Conservation (phyloP, 37 sponge, comb jelly and placozoan genomes). For the Haliclona indistincta region DNA sequence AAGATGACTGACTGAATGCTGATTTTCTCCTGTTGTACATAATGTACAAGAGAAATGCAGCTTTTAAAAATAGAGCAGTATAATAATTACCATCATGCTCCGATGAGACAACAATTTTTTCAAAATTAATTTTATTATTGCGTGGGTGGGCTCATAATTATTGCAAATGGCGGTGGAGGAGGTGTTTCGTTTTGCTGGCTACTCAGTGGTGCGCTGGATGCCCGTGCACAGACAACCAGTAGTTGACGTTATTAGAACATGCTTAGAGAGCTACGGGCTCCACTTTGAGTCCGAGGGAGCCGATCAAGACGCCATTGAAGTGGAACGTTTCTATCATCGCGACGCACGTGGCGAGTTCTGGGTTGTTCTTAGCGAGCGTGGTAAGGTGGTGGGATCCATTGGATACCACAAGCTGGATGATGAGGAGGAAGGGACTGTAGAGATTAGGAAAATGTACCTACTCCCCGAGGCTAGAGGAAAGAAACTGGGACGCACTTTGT, state of each 20-base stretch:
- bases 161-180: no score
- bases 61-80: no score
- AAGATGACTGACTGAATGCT: no score
- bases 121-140: no score
- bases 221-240: constrained; percentile 34
- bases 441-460: constrained; percentile 67
- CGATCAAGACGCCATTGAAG: constrained; percentile 35
- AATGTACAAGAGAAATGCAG: no score
- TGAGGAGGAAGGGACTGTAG: constrained; percentile 20
- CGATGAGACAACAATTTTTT: no score
- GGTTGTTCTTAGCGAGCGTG: constrained; percentile 29
- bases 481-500: constrained; percentile 39
- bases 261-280: constrained; percentile 49
- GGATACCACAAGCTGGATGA: constrained; percentile 28
- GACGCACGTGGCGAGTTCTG: constrained; percentile 49
- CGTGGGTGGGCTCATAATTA: no score
- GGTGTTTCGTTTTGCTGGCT: constrained; percentile 5
- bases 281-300: constrained; percentile 47
- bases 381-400: constrained; percentile 39
- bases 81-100: no score
- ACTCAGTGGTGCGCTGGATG: constrained; percentile 33
- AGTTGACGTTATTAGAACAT: constrained; percentile 8
- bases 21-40: no score
- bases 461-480: constrained; percentile 60
- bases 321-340: constrained; percentile 41